phyloP scores from a whole-genome alignment of 2,888 invertebrate genomes.

The Drosophila pseudotakahashii region DNA sequence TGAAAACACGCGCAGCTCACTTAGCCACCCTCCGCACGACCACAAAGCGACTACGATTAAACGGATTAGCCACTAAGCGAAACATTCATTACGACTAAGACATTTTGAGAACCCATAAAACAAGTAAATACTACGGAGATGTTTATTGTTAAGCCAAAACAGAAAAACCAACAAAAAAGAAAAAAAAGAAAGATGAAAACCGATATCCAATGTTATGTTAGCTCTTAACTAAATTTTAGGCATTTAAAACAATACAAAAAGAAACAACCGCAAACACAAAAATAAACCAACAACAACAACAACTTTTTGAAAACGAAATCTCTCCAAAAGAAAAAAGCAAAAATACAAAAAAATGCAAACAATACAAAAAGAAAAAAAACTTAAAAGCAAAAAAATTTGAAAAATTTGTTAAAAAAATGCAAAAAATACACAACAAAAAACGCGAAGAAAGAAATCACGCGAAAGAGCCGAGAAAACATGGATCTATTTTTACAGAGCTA shows the following conservation, averaged over 20 bases:
- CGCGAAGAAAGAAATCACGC: slow-evolving; percentile 52
- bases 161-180: slow-evolving; percentile 25
- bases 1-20: slow-evolving; percentile 68
- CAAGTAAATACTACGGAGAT: slow-evolving; percentile 57
- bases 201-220: slow-evolving; percentile 75
- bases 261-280: slow-evolving; percentile 45
- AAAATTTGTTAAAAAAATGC: slow-evolving; percentile 68
- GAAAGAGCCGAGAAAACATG: slow-evolving; percentile 62
- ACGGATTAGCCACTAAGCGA: slow-evolving; percentile 60
- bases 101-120: slow-evolving; percentile 62
- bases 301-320: slow-evolving; percentile 78
- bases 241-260: slow-evolving; percentile 61
- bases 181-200: slow-evolving; percentile 40
- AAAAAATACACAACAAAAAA: slow-evolving; percentile 37
- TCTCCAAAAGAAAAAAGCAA: slow-evolving; percentile 64
- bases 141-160: slow-evolving; percentile 70
- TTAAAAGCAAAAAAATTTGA: slow-evolving; percentile 65
- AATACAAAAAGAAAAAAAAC: slow-evolving; percentile 52
- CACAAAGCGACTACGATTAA: slow-evolving; percentile 71
- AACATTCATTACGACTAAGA: slow-evolving; percentile 75
- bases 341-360: slow-evolving; percentile 41
- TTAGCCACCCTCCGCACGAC: slow-evolving; percentile 54
- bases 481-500: slow-evolving; percentile 81
- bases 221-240: slow-evolving; percentile 75
- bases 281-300: slow-evolving; percentile 53